Percentiles rank a stretch among this genome's conserved stretches.
phyloP scores from a whole-genome alignment of 2,113 vertebrate genomes.

The Eonycteris spelaea region DNA sequence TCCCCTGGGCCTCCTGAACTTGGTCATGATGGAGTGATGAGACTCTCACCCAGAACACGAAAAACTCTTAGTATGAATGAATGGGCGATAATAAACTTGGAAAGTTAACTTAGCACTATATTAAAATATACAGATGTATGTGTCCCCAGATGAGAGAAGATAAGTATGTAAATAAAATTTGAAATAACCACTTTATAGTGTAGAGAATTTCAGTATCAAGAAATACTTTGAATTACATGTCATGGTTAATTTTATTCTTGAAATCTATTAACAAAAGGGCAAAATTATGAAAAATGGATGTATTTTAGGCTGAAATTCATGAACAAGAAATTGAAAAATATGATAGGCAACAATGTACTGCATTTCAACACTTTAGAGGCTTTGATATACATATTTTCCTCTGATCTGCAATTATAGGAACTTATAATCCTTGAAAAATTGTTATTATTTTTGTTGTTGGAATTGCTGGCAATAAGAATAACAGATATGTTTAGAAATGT shows the following conservation, averaged over 20 bases:
- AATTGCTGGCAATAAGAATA: conserved; percentile 57
- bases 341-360: background rate
- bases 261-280: conserved; percentile 43
- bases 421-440: conserved; percentile 62
- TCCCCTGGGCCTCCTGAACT: background rate
- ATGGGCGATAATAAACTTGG: background rate
- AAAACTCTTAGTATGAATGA: background rate
- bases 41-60: background rate
- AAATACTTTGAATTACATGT: conserved; percentile 21
- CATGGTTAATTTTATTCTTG: conserved; percentile 52
- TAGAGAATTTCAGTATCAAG: conserved; percentile 34
- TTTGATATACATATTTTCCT: conserved; percentile 50
- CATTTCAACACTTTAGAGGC: conserved; percentile 44
- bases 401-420: conserved; percentile 53
- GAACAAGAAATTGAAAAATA: conserved; percentile 54
- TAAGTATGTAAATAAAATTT: conserved; percentile 37
- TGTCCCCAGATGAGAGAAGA: background rate
- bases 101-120: background rate
- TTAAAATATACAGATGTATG: background rate
- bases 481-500: conserved; percentile 51
- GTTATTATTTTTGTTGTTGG: conserved; percentile 54
- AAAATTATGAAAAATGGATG: background rate
- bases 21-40: background rate
- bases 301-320: conserved; percentile 43
- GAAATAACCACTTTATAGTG: conserved; percentile 22